These are phyloP conservation scores for Tor tambroides DNA, from an alignment of 2,113 vertebrate species.

Conservation along the genomic window DNA sequence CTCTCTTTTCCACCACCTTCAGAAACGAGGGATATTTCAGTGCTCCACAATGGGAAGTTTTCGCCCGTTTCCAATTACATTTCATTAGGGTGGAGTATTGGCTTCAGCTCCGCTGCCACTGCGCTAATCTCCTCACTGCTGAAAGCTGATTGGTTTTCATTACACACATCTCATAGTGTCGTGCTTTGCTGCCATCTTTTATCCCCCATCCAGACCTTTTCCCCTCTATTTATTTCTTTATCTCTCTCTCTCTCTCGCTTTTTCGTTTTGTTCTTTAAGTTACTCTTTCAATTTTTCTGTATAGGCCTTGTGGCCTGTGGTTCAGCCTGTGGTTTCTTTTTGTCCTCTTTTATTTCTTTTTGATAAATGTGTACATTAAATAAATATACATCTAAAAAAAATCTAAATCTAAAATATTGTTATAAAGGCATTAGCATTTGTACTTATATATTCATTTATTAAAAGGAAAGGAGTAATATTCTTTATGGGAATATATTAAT, in stretches of 20 bases:
- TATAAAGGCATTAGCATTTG: neutral
- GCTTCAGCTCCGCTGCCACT: slow-evolving; percentile 28
- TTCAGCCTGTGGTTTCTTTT: neutral
- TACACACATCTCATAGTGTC: slow-evolving; percentile 32
- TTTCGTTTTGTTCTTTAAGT: slow-evolving; percentile 10
- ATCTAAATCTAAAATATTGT: neutral
- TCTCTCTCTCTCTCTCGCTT: slow-evolving; percentile 12
- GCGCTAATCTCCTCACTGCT: slow-evolving; percentile 15
- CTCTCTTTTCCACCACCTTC: neutral
- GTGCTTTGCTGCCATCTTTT: slow-evolving; percentile 40
- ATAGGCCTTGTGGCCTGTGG: neutral
- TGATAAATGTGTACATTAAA: neutral
- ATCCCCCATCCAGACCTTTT: slow-evolving; percentile 34
- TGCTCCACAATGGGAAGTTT: slow-evolving; percentile 43
- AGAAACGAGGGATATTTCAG: slow-evolving; percentile 55
- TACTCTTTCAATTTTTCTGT: neutral
- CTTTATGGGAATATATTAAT: neutral
- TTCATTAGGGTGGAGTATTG: slow-evolving; percentile 59
- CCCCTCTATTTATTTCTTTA: slow-evolving; percentile 40
- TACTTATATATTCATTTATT: neutral
- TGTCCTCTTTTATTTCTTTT: slow-evolving; percentile 25
- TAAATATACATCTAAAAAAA: neutral
- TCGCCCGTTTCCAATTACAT: slow-evolving; percentile 60
- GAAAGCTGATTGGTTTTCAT: slow-evolving; percentile 55
- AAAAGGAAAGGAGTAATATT: neutral